phyloP scores from a whole-genome alignment of 1,140 invertebrate species.

The Uloborus diversus region DNA sequence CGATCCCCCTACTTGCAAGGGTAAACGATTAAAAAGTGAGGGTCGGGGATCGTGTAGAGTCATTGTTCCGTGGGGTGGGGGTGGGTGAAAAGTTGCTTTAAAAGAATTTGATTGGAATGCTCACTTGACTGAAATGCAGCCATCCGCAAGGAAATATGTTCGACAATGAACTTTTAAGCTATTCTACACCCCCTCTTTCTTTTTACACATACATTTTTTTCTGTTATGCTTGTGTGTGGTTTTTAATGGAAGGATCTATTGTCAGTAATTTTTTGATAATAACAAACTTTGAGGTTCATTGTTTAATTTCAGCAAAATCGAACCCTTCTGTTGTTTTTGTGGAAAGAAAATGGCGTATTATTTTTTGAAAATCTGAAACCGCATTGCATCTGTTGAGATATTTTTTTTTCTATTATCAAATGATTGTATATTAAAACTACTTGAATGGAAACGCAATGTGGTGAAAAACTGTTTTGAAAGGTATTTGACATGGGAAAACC shows the following conservation, averaged over 20 bases:
- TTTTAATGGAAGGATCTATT: background rate
- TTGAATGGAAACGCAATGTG: too few relatives aligned
- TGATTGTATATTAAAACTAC: too few relatives aligned
- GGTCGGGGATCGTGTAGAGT: background rate
- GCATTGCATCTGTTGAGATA: too few relatives aligned
- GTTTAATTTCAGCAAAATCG: too few relatives aligned
- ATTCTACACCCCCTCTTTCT: too few relatives aligned
- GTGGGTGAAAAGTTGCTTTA: conserved; percentile 1
- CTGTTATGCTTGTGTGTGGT: background rate
- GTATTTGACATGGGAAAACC: too few relatives aligned
- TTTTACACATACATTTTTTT: background rate
- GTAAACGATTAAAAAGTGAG: conserved; percentile 19
- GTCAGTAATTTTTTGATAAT: background rate
- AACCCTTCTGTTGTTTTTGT: too few relatives aligned
- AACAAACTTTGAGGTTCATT: too few relatives aligned
- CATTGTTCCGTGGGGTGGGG: conserved; percentile 16
- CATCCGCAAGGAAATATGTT: conserved; percentile 3
- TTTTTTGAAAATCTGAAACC: too few relatives aligned
- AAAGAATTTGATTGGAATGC: conserved; percentile 31
- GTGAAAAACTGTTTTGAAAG: too few relatives aligned
- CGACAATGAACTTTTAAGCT: background rate
- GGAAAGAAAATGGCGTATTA: too few relatives aligned
- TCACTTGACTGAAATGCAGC: conserved; percentile 19
- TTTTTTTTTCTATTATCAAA: too few relatives aligned
- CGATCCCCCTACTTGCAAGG: background rate